Evolutionary conservation across 2,888 invertebrate genomes (phyloP).

Genomic region (Gasteruption jaculator): DNA sequence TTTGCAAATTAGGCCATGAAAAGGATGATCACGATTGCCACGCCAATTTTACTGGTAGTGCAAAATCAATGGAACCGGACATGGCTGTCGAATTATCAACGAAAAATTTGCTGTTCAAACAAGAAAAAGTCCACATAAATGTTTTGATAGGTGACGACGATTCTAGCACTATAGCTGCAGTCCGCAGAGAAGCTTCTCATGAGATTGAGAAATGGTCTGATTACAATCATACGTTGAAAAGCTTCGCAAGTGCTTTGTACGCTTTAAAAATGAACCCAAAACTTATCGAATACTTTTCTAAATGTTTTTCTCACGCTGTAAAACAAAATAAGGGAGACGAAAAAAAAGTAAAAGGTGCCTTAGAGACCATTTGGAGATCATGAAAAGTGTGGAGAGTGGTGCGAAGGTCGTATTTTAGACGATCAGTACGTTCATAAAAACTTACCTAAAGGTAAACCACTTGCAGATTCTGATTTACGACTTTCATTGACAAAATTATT

Average conservation of each 20-base stretch:
- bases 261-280: conserved; percentile 11
- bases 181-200: conserved; percentile 15
- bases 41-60: conserved; percentile 22
- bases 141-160: conserved; percentile 25
- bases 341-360: background rate
- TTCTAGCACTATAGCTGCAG: conserved; percentile 20
- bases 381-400: conserved; percentile 11
- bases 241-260: conserved; percentile 13
- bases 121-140: conserved; percentile 18
- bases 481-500: conserved; percentile 10
- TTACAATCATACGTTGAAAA: conserved; percentile 17
- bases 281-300: conserved; percentile 18
- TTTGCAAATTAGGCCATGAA: conserved; percentile 11
- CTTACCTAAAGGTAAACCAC: conserved; percentile 12
- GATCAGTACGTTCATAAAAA: conserved; percentile 5
- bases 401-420: background rate
- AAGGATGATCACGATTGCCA: conserved; percentile 22
- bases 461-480: conserved; percentile 6
- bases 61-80: conserved; percentile 27
- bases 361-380: conserved; percentile 11
- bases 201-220: conserved; percentile 19
- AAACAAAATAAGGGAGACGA: conserved; percentile 3
- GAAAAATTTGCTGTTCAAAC: conserved; percentile 16
- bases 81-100: conserved; percentile 21
- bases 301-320: background rate